A percentile compares a stretch with the other conserved stretches of the same genome.
These are phyloP conservation scores for Dugesia japonica DNA, from an alignment of 2,888 invertebrate species.

Conservation along the genomic window DNA sequence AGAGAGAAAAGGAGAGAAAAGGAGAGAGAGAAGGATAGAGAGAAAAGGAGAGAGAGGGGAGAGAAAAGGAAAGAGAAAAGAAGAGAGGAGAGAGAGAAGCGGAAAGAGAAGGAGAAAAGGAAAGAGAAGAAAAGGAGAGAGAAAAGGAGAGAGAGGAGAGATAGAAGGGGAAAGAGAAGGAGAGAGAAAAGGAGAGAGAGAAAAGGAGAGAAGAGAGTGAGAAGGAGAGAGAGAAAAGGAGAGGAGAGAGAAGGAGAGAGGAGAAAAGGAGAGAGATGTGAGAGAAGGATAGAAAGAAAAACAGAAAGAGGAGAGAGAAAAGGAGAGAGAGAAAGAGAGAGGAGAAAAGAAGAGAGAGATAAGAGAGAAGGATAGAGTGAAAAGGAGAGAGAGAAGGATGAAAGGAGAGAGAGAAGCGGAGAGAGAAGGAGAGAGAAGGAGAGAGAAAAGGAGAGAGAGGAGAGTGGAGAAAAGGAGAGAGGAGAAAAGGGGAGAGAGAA, in stretches of 20 bases:
- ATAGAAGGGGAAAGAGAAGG: slow-evolving; percentile 6
- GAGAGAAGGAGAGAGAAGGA: too few species aligned
- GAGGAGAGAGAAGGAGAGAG: slow-evolving; percentile 12
- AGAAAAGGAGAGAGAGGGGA: neutral
- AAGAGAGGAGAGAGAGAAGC: neutral
- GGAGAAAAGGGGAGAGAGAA: too few species aligned
- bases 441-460: too few species aligned
- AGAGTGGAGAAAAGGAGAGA: too few species aligned
- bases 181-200: neutral
- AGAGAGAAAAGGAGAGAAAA: neutral
- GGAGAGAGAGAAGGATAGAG: neutral
- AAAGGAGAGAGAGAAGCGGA: too few species aligned
- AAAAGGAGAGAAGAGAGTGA: neutral
- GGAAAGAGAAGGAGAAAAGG: neutral
- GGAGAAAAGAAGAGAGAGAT: too few species aligned
- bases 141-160: neutral
- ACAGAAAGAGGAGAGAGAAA: too few species aligned
- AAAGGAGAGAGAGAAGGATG: too few species aligned
- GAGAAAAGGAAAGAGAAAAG: neutral
- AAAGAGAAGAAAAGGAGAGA: neutral
- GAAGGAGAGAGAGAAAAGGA: neutral
- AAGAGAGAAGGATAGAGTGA: too few species aligned
- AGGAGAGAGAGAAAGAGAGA: too few species aligned
- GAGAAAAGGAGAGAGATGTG: neutral
- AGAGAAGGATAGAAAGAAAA: slow-evolving; percentile 11